Base-by-base conservation (phyloP, 2,113 vertebrate species). In the Notothenia coriiceps region DNA sequence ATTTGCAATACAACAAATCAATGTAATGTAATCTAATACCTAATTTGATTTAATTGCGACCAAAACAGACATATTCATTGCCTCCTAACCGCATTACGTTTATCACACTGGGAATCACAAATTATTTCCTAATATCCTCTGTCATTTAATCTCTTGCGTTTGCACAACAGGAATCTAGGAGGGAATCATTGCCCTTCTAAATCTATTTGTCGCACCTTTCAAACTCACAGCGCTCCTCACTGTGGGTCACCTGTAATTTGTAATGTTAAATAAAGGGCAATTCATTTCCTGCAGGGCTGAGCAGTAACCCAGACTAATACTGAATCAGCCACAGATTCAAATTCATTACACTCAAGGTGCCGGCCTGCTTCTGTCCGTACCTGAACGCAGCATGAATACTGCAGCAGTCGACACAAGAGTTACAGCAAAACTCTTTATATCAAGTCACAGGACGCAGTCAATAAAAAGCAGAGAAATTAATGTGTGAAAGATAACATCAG, bases 211-310 rank as follows among this genome's bases (percentile, higher is more conserved):
- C 79, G 75, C 87, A 89, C 87, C 90, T 89, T 88, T 91, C 86
- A 83, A 83, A 88, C 86, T 78, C 86, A 57, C 80, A 79, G 90
- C 83, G 70, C 79, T 80, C 83, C 87, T 85, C 87, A 73, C 89
- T 7, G 74, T 79, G 89, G 87, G 89, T 89, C 90, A 93, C 86
- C 90, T 93, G 90, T 93, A 92, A 93, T 95, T 91, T 92, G 90
- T 92, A 91, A 92, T 88, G 93, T 93, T 94, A 93, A 95, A 92
- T 91, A 94, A 94, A 91, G 90, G 93, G 85, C 93, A 93, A 93
- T 94, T 94, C 84, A 95, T 94, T 94, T 94, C 92, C 93, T 91
- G 89, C 89, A 67, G 91, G 88, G 89, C 78, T 46, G 79, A 91
- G 86, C 85, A 66, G 62, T 72, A 71, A 68, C 81, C 73, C 81